Evolutionary conservation across 1,140 invertebrate species (phyloP).

Genomic region (Bombus vancouverensis): DNA sequence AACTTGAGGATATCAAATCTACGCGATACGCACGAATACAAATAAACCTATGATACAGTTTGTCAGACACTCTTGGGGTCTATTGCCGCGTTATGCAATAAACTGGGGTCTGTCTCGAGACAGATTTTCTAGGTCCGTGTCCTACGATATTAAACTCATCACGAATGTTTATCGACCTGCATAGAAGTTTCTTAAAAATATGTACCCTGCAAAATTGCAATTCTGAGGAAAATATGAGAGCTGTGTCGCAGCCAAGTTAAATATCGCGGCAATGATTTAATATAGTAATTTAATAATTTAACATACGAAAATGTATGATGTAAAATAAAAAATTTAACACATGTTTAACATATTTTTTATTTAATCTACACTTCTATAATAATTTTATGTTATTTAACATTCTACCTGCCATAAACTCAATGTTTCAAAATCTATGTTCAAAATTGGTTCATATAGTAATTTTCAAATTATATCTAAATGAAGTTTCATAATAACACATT

Average conservation of each 20-base stretch:
- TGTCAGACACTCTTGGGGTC: neutral
- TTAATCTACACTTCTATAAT: neutral
- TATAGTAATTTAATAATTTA: neutral
- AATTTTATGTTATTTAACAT: neutral
- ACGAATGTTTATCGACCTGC: neutral
- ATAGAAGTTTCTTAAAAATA: too few relatives aligned
- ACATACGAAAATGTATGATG: neutral
- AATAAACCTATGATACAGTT: neutral
- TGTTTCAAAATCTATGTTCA: too few relatives aligned
- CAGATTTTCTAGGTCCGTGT: too few relatives aligned
- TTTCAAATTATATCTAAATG: neutral
- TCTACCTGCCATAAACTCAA: neutral
- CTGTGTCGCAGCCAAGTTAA: neutral
- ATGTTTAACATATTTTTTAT: neutral
- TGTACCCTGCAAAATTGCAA: too few relatives aligned
- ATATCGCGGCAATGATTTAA: too few relatives aligned
- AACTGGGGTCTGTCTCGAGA: neutral
- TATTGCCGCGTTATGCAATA: neutral
- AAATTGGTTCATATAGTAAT: too few relatives aligned
- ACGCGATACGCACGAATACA: neutral
- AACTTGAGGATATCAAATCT: neutral
- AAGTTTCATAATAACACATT: neutral
- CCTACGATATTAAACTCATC: constrained; percentile 7
- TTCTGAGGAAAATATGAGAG: neutral
- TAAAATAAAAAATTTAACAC: neutral